phyloP scores from a whole-genome alignment of 2,888 invertebrate genomes.

The Gastrophysa polygoni region DNA sequence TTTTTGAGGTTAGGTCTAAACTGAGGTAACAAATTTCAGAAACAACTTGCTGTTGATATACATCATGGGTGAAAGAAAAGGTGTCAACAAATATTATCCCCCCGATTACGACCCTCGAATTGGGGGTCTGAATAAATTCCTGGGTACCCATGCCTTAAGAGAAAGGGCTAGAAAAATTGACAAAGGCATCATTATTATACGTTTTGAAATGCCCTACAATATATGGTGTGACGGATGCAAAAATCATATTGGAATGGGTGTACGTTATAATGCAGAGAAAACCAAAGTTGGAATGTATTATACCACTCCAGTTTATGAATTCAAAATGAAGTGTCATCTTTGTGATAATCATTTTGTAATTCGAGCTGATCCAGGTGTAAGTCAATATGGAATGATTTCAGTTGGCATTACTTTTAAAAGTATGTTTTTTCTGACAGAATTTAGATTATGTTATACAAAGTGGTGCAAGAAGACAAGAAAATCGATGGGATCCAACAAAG shows the following conservation, averaged over 20 bases:
- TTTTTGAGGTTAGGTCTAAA: too few species aligned
- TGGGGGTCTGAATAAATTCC: conserved; percentile 93
- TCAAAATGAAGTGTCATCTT: conserved; percentile 98
- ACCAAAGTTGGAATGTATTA: conserved; percentile 97
- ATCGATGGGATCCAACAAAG: conserved; percentile 96
- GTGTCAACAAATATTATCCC: conserved; percentile 97
- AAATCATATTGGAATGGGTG: conserved; percentile 99
- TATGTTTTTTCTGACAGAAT: conserved; percentile 70
- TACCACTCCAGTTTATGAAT: conserved; percentile 96
- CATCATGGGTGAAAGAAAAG: conserved; percentile 96
- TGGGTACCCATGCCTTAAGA: conserved; percentile 92
- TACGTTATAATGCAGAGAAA: conserved; percentile 94
- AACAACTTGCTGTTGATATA: neutral
- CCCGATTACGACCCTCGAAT: conserved; percentile 97
- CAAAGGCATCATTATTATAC: conserved; percentile 92
- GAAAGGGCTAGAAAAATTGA: conserved; percentile 96
- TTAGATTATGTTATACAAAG: conserved; percentile 94
- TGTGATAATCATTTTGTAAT: conserved; percentile 98
- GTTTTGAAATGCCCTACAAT: conserved; percentile 99
- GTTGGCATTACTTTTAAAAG: neutral
- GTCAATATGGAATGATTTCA: too few species aligned
- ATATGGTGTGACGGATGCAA: conserved; percentile 99
- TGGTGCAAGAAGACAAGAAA: conserved; percentile 95
- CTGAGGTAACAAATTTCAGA: too few species aligned
- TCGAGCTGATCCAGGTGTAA: conserved; percentile 95